A percentile compares a stretch with the other conserved stretches of the same genome.
These are phyloP conservation scores for Rhodophaea formosa DNA, from an alignment of 2,888 invertebrate genomes.

Conservation along the genomic window DNA sequence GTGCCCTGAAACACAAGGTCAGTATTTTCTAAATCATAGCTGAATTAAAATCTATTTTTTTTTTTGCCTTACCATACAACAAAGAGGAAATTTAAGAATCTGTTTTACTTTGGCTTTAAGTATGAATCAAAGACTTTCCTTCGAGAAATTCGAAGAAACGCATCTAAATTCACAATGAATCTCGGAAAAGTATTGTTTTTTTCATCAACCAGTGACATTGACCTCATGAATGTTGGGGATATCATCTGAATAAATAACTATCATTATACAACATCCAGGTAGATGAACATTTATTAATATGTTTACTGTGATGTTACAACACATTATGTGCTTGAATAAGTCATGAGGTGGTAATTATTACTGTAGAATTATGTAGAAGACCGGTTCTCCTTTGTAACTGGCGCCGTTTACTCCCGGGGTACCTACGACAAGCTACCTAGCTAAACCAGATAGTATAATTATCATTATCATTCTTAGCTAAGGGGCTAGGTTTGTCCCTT, in stretches of 20 bases:
- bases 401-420: background rate
- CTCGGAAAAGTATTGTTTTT: conserved; percentile 1
- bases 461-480: too few species aligned
- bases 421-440: background rate
- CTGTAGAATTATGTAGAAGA: background rate
- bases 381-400: background rate
- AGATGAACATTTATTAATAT: conserved; percentile 31
- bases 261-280: conserved; percentile 34
- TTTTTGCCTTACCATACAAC: too few species aligned
- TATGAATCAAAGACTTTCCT: background rate
- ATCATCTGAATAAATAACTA: conserved; percentile 34
- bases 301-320: conserved; percentile 25
- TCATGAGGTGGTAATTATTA: conserved; percentile 8
- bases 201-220: conserved; percentile 34
- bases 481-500: too few species aligned
- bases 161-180: background rate
- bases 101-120: too few species aligned
- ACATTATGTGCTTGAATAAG: conserved; percentile 21
- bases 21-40: too few species aligned
- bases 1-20: too few species aligned
- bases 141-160: background rate
- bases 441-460: too few species aligned
- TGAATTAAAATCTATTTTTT: too few species aligned
- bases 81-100: too few species aligned
- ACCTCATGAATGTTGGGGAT: conserved; percentile 44